These are phyloP conservation scores for Drosophila nigricruria DNA, from an alignment of 2,888 invertebrate genomes.

Conservation along the genomic window DNA sequence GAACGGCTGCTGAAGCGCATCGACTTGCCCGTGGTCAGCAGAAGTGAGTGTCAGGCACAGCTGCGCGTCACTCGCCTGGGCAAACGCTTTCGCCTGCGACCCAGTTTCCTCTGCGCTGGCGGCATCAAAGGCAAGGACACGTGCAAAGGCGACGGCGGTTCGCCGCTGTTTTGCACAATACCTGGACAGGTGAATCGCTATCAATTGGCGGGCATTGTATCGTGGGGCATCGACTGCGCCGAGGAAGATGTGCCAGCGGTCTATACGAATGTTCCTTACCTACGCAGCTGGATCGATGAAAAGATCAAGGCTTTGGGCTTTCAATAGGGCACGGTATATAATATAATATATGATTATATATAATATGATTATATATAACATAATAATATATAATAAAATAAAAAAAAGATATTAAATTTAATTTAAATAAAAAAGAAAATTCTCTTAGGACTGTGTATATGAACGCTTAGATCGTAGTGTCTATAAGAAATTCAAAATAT, in stretches of 20 bases:
- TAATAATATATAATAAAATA: too few relatives aligned
- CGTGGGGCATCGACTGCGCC: constrained; percentile 93
- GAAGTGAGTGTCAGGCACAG: constrained; percentile 83
- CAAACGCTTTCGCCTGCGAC: constrained; percentile 88
- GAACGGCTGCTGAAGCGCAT: constrained; percentile 89
- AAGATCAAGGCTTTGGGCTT: constrained; percentile 55
- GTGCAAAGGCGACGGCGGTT: constrained; percentile 89
- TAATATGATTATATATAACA: neutral
- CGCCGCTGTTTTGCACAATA: constrained; percentile 89
- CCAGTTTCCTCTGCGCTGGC: constrained; percentile 91
- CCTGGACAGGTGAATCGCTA: constrained; percentile 82
- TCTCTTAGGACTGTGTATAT: too few relatives aligned
- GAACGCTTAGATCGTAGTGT: too few relatives aligned
- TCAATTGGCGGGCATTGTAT: constrained; percentile 75
- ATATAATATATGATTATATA: neutral
- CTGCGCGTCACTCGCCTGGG: constrained; percentile 88
- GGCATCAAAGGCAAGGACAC: constrained; percentile 88
- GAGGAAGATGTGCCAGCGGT: constrained; percentile 88
- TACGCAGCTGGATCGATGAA: constrained; percentile 89
- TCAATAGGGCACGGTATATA: constrained; percentile 1
- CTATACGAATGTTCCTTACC: constrained; percentile 89
- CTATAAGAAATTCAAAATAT: too few relatives aligned
- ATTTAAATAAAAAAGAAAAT: too few relatives aligned
- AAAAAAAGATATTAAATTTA: too few relatives aligned
- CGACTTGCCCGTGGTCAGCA: constrained; percentile 89